Evolutionary conservation across 2,113 vertebrate species (phyloP).

Genomic region (Xiphophorus hellerii): DNA sequence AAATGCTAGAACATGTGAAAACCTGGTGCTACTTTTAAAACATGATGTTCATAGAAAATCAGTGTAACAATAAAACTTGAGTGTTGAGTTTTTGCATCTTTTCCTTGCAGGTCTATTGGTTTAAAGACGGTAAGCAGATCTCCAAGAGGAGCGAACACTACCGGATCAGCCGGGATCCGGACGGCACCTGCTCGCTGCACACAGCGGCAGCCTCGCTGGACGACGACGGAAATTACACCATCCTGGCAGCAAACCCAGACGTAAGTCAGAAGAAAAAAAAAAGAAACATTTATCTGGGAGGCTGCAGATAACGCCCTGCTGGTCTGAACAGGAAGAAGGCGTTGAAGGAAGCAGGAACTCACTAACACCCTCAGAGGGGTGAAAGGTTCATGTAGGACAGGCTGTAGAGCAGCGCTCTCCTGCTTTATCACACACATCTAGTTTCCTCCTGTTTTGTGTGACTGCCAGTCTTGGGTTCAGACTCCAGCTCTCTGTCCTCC

Average conservation of each 20-base stretch:
- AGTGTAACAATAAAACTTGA: background rate
- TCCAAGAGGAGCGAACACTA: slow-evolving; percentile 96
- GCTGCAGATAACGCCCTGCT: slow-evolving; percentile 31
- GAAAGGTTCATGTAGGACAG: slow-evolving; percentile 40
- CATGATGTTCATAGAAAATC: slow-evolving; percentile 35
- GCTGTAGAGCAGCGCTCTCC: slow-evolving; percentile 12
- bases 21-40: slow-evolving; percentile 32
- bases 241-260: slow-evolving; percentile 94
- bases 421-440: slow-evolving; percentile 37
- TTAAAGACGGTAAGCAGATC: slow-evolving; percentile 99
- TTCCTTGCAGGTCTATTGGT: slow-evolving; percentile 93
- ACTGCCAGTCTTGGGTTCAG: slow-evolving; percentile 23
- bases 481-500: slow-evolving; percentile 7
- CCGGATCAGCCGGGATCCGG: slow-evolving; percentile 87
- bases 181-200: slow-evolving; percentile 92
- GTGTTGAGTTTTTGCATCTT: background rate
- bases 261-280: slow-evolving; percentile 69
- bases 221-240: slow-evolving; percentile 98
- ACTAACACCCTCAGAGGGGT: slow-evolving; percentile 38
- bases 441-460: slow-evolving; percentile 35
- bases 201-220: slow-evolving; percentile 88
- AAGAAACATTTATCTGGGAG: background rate
- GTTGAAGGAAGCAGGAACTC: slow-evolving; percentile 60
- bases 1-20: slow-evolving; percentile 7
- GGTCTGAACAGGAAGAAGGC: slow-evolving; percentile 54